Base-by-base conservation (phyloP, 2,888 invertebrate genomes). In the Chaitophorus viminalis region DNA sequence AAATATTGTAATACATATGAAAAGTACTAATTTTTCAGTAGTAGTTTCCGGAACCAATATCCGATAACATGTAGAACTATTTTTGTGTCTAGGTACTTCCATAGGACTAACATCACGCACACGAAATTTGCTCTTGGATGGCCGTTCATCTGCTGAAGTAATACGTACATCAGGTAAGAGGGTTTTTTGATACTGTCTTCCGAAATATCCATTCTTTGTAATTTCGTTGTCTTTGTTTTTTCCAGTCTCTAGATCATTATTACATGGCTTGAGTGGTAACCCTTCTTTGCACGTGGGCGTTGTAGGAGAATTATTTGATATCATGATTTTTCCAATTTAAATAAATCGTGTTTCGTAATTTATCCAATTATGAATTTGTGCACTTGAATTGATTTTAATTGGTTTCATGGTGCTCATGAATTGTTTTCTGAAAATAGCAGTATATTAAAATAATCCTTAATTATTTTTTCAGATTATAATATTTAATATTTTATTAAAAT, bases 81-180 rank as follows among this genome's bases (percentile, higher is more conserved):
- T 36, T 31, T 25, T 46, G 25, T 86, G 78, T 5, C 72, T 54
- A 18, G 78, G 25, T 14, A 36, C 79, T 54, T 78, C 74, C n/a
- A 87, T 72, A 31, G 86, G 86, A 5, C 86, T 87, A 70, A 78
- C 78, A 21, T 86, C 78, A 3, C 86, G 78, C 11, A 81, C 36
- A 21, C 60, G 79, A 17, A 79, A 87, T 17, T 87, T 79, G 60
- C 72, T 79, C 39, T 72, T 87, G 29, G 78, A 79, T 25, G 79
- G 39, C 25, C 79, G 72, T 54, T 87, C 86, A 31, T 87, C 79
- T 3, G 60, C 60, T 18, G 60, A 74, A 33, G 79, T 60, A 46
- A 84, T 84, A 21, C 72, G 79, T 0, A 87, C 86, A 29, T 87
- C 86, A 8, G 86, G 86, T 52, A 87, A 79, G 31, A 86, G 86